Percentiles rank a stretch among this genome's conserved stretches.
phyloP scores from a whole-genome alignment of 2,113 vertebrate species.

The Gopherus flavomarginatus region DNA sequence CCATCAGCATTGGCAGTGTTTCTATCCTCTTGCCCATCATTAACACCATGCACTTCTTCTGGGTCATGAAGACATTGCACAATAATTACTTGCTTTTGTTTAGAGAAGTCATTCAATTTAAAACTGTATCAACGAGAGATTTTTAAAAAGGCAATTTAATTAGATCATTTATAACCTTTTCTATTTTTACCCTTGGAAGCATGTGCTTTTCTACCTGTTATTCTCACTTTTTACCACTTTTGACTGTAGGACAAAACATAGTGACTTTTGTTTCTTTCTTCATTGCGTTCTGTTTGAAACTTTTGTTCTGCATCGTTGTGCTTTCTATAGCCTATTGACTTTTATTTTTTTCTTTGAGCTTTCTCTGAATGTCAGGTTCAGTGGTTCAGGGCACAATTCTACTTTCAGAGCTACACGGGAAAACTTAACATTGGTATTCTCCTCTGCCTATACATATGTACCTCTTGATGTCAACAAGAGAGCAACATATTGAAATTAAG shows the following conservation, averaged over 20 bases:
- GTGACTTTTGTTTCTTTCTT: not conserved
- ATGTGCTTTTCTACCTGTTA: not conserved
- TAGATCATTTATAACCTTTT: not conserved
- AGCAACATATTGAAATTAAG: not conserved
- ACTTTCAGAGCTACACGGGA: not conserved
- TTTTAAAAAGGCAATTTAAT: conserved; percentile 44
- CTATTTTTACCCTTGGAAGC: conserved; percentile 10
- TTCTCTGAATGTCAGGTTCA: not conserved
- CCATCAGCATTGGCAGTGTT: not conserved
- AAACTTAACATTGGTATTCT: not conserved
- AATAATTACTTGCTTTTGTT: conserved; percentile 57
- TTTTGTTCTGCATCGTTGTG: not conserved
- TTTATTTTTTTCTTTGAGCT: not conserved
- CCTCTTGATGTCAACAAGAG: not conserved
- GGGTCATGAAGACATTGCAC: conserved; percentile 19
- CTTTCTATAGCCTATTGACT: not conserved
- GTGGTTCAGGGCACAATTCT: conserved; percentile 6
- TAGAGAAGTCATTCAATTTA: conserved; percentile 32
- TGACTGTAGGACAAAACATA: not conserved
- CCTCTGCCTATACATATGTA: not conserved
- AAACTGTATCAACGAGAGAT: conserved; percentile 3
- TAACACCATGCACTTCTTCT: conserved; percentile 30
- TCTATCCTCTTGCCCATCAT: not conserved
- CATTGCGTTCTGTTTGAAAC: not conserved
- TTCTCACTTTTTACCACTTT: not conserved